Conservation (phyloP, 2,888 invertebrate genomes). For the Dendrolimus houi region DNA sequence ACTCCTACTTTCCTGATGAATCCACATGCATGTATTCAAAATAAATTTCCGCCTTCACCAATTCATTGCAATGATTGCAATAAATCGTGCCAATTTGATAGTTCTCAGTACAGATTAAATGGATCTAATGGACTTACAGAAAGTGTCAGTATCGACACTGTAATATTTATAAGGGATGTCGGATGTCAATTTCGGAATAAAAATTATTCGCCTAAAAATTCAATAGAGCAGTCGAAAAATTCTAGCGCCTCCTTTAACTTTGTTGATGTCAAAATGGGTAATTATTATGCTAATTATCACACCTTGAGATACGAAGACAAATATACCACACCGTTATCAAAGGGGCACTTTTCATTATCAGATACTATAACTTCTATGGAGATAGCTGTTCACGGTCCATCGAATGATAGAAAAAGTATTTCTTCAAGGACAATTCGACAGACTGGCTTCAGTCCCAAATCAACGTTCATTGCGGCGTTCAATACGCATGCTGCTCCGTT, state of each 20-base stretch:
- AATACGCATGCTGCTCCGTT: constrained; percentile 12
- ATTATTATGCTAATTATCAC: constrained; percentile 31
- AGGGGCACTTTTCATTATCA: constrained; percentile 24
- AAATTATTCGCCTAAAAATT: constrained; percentile 24
- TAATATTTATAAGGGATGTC: constrained; percentile 60
- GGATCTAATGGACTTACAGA: constrained; percentile 12
- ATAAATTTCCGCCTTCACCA: constrained; percentile 17
- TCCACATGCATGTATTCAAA: constrained; percentile 23
- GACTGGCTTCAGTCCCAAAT: constrained; percentile 30
- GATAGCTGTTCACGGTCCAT: constrained; percentile 33
- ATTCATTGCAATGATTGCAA: constrained; percentile 26
- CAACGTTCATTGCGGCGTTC: constrained; percentile 31
- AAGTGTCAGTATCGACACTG: constrained; percentile 27
- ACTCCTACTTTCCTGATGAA: constrained; percentile 25
- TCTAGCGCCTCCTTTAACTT: constrained; percentile 41
- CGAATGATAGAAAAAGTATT: constrained; percentile 22
- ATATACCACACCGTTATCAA: constrained; percentile 35
- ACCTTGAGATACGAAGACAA: constrained; percentile 50
- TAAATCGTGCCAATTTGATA: constrained; percentile 54
- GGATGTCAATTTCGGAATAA: constrained; percentile 58
- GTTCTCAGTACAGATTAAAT: constrained; percentile 21
- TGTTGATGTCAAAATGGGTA: constrained; percentile 27
- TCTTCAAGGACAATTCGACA: constrained; percentile 8
- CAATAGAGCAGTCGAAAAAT: constrained; percentile 27
- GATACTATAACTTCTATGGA: constrained; percentile 35